Percentiles rank a stretch among this genome's conserved stretches.
Conservation (phyloP, 1,140 invertebrate genomes). For the Steinernema khuongi region DNA sequence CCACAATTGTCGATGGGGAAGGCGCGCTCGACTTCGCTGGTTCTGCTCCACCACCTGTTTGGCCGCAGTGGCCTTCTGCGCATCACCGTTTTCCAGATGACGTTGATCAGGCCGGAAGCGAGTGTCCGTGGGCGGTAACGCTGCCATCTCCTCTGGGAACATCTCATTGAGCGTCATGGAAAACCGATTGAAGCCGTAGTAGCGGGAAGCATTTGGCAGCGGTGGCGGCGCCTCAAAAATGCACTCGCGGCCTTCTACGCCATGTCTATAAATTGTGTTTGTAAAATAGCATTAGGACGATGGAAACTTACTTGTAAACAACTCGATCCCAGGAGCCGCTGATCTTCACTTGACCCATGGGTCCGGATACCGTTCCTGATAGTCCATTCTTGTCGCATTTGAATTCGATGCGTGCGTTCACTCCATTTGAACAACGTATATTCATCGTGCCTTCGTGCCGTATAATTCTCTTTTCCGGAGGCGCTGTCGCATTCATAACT, state of each 20-base stretch:
- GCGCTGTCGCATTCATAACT: slow-evolving; percentile 29
- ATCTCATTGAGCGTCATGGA: slow-evolving; percentile 42
- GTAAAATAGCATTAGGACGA: background rate
- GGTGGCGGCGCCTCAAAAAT: background rate
- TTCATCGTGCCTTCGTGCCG: slow-evolving; percentile 39
- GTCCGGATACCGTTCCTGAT: slow-evolving; percentile 13
- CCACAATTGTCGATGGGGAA: slow-evolving; percentile 21
- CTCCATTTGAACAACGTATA: slow-evolving; percentile 23
- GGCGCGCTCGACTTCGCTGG: slow-evolving; percentile 20
- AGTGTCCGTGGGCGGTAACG: slow-evolving; percentile 36
- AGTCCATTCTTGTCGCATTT: slow-evolving; percentile 26
- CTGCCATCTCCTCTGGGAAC: slow-evolving; percentile 29
- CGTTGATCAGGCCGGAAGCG: slow-evolving; percentile 42
- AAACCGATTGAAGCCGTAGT: slow-evolving; percentile 44
- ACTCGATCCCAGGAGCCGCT: slow-evolving; percentile 31
- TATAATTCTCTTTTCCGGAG: slow-evolving; percentile 33
- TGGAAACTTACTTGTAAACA: slow-evolving; percentile 28
- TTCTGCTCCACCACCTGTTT: slow-evolving; percentile 35
- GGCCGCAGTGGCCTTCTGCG: slow-evolving; percentile 16
- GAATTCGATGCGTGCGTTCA: slow-evolving; percentile 29
- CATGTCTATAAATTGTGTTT: background rate
- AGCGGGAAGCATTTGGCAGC: slow-evolving; percentile 1
- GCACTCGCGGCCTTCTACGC: background rate
- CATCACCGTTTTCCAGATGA: slow-evolving; percentile 35
- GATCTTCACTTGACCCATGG: background rate